A percentile compares a stretch with the other conserved stretches of the same genome.
phyloP scores from a whole-genome alignment of 2,113 vertebrate species.

The Azemiops feae region DNA sequence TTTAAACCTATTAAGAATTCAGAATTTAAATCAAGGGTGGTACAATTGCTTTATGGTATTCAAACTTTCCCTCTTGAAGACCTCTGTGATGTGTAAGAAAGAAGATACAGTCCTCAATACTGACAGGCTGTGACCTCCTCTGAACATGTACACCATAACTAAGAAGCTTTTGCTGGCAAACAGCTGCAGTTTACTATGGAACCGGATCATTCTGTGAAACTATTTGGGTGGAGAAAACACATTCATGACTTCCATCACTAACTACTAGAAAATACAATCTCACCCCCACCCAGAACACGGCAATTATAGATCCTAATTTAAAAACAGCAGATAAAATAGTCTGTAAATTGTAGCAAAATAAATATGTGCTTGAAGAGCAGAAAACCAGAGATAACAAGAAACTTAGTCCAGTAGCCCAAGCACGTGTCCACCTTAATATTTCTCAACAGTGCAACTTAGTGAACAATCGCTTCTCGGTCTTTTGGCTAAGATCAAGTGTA shows the following conservation, averaged over 20 bases:
- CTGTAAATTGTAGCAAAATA: background rate
- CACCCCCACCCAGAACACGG: background rate
- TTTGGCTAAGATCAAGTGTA: too few relatives aligned
- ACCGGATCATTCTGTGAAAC: background rate
- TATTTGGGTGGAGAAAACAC: background rate
- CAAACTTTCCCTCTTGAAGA: background rate
- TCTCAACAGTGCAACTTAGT: background rate
- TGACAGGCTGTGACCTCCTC: background rate
- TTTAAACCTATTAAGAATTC: background rate
- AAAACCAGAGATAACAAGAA: background rate
- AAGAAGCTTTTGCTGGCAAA: background rate
- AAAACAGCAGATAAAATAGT: background rate
- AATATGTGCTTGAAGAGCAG: background rate
- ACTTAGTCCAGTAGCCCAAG: background rate
- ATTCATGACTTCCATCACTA: too few relatives aligned
- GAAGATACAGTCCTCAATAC: background rate
- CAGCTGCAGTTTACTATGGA: background rate
- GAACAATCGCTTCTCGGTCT: background rate
- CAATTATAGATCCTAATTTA: background rate
- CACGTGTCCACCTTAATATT: background rate
- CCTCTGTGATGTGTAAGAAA: background rate
- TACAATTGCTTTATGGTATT: background rate
- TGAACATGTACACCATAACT: background rate
- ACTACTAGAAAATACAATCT: background rate
- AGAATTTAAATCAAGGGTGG: background rate